These are phyloP conservation scores for Oceanites oceanicus DNA, from an alignment of 2,113 vertebrate species.

Conservation along the genomic window DNA sequence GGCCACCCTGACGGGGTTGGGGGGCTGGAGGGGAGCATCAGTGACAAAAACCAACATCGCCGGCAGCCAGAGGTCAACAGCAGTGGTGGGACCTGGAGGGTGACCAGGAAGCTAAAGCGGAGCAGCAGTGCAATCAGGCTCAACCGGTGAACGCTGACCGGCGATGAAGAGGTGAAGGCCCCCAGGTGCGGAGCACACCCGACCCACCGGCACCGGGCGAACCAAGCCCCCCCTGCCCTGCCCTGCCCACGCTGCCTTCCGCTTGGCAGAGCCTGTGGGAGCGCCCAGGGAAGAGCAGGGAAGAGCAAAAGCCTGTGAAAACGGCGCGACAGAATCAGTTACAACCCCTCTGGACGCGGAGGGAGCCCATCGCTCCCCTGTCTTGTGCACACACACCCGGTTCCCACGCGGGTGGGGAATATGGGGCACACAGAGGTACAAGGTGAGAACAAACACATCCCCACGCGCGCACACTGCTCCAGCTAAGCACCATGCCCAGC, in stretches of 20 bases:
- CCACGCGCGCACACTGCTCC: fast-evolving
- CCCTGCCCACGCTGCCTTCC: fast-evolving
- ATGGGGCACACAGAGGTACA: background rate
- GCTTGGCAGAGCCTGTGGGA: too few relatives aligned
- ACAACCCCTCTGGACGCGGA: background rate
- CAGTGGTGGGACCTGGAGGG: too few relatives aligned
- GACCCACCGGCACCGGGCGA: fast-evolving
- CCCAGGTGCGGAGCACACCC: background rate
- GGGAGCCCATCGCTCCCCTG: fast-evolving
- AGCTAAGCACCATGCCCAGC: background rate
- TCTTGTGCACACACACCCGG: fast-evolving
- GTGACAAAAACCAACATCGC: background rate
- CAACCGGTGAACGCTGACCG: background rate
- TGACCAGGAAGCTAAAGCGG: background rate
- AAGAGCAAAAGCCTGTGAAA: background rate
- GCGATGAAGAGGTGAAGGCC: background rate
- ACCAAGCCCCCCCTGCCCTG: background rate
- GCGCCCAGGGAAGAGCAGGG: background rate
- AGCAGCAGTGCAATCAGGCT: background rate
- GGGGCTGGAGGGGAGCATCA: background rate
- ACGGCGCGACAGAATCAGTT: too few relatives aligned
- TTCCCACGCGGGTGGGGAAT: fast-evolving
- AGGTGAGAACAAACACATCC: background rate
- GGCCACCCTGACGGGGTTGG: too few relatives aligned
- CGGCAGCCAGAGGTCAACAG: background rate